phyloP scores from a whole-genome alignment of 2,113 vertebrate genomes.

The Stegostoma tigrinum region DNA sequence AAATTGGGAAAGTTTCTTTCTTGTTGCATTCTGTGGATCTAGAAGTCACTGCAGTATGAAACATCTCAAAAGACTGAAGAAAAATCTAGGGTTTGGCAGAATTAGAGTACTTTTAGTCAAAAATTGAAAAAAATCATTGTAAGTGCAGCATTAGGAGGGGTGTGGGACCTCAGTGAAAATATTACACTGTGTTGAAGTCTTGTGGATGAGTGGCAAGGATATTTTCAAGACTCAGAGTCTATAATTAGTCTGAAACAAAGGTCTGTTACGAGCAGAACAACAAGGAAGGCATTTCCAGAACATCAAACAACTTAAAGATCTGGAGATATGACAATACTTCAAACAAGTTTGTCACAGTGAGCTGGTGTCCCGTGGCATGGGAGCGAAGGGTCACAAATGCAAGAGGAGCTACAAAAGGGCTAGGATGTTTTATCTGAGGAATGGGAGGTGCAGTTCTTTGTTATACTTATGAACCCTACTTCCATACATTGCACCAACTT shows the following conservation, averaged over 20 bases:
- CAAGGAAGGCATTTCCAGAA: background rate
- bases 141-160: background rate
- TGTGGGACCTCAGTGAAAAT: background rate
- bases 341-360: background rate
- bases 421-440: background rate
- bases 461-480: too few species aligned
- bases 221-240: background rate
- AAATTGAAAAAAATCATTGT: background rate
- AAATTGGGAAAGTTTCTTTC: background rate
- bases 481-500: background rate
- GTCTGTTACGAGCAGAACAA: background rate
- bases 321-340: background rate
- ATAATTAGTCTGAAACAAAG: background rate
- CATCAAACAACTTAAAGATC: background rate
- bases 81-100: background rate
- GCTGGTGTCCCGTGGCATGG: background rate
- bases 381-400: background rate
- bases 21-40: background rate
- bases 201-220: background rate
- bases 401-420: background rate
- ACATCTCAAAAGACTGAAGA: background rate
- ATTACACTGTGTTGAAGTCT: background rate
- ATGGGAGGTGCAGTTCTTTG: background rate
- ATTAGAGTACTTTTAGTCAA: background rate
- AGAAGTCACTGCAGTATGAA: background rate